Evolutionary conservation across 2,888 invertebrate species (phyloP).

Genomic region (Cephalotes varians): DNA sequence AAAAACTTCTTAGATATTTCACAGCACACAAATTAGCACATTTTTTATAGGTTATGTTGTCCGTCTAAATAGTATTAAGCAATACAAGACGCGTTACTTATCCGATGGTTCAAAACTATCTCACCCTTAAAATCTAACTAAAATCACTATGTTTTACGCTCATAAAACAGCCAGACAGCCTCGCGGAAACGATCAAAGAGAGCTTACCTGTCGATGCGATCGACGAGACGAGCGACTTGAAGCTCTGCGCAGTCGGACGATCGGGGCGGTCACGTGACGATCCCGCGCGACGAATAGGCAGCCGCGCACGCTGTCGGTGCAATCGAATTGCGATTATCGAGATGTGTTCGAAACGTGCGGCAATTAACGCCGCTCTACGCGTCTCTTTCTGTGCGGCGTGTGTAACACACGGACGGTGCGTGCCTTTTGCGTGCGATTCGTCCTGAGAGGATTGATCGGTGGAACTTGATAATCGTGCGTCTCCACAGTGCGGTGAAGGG

Average conservation of each 20-base stretch:
- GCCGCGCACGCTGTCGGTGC: slow-evolving; percentile 2
- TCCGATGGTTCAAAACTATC: not conserved
- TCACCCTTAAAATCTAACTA: not conserved
- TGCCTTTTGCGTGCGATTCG: slow-evolving; percentile 28
- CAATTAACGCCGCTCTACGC: not conserved
- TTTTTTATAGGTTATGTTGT: slow-evolving; percentile 34
- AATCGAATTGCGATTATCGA: slow-evolving; percentile 59
- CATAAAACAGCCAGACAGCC: not conserved
- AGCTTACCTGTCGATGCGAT: slow-evolving; percentile 59
- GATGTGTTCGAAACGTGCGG: not conserved
- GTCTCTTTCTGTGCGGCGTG: not conserved
- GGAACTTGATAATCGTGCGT: not conserved
- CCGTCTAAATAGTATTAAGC: not conserved
- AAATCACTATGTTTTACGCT: not conserved
- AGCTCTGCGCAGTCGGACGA: slow-evolving; percentile 44
- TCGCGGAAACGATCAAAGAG: not conserved
- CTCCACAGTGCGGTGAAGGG: not conserved
- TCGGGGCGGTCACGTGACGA: slow-evolving; percentile 32
- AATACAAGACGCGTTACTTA: not conserved
- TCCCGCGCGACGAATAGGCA: slow-evolving; percentile 17
- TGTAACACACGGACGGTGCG: not conserved
- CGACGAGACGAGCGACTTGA: slow-evolving; percentile 13
- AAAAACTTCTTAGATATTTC: not conserved
- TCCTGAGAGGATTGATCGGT: not conserved
- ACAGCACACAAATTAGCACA: not conserved